These are phyloP conservation scores for Eidolon helvum DNA, from an alignment of 2,113 vertebrate species.

Conservation along the genomic window DNA sequence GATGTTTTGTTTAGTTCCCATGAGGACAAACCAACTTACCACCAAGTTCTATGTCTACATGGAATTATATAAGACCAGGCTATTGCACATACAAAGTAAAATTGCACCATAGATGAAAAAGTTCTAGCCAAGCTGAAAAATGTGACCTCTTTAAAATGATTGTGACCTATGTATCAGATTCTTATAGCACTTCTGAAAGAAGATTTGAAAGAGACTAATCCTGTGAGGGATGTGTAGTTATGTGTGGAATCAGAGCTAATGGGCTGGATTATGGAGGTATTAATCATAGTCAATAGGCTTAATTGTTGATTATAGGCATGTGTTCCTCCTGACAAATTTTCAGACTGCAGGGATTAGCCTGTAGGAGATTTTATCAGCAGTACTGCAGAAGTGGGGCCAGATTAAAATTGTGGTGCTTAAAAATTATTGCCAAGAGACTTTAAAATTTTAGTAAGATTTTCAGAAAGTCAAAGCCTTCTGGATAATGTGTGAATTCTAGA, in stretches of 20 bases:
- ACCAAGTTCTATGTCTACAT: neutral
- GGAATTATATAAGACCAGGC: neutral
- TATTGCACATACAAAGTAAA: constrained; percentile 22
- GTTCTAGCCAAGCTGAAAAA: neutral
- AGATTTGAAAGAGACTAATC: constrained; percentile 49
- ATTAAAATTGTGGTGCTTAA: constrained; percentile 39
- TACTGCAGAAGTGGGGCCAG: neutral
- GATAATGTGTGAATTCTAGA: neutral
- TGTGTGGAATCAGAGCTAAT: constrained; percentile 23
- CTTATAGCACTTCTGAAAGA: constrained; percentile 28
- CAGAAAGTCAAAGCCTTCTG: neutral
- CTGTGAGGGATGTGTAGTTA: constrained; percentile 20
- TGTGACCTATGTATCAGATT: constrained; percentile 49
- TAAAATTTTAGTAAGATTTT: constrained; percentile 46
- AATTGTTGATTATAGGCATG: constrained; percentile 45
- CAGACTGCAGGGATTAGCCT: constrained; percentile 42
- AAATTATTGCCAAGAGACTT: constrained; percentile 32
- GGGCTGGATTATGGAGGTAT: neutral
- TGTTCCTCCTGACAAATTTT: constrained; percentile 52
- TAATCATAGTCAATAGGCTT: constrained; percentile 59
- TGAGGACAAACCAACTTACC: neutral
- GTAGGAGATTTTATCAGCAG: constrained; percentile 6
- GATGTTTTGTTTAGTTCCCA: neutral
- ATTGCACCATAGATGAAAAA: constrained; percentile 3
- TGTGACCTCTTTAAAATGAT: constrained; percentile 43